Evolutionary conservation across 2,888 invertebrate genomes (phyloP).

Genomic region (Leucozona laternaria): DNA sequence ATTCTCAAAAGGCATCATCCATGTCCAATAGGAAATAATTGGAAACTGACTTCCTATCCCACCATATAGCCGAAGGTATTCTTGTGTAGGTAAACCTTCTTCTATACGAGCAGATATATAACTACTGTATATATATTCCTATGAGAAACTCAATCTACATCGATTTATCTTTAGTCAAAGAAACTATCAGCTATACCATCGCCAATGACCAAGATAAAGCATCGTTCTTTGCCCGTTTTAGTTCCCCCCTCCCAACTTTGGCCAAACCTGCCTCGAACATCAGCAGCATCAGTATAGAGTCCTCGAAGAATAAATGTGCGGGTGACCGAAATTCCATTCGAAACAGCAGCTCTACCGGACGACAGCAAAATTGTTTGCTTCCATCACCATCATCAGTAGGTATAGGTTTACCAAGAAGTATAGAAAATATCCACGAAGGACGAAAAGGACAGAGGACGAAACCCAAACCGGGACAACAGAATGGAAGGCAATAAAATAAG

Average conservation of each 20-base stretch:
- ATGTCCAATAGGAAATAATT: constrained; percentile 74
- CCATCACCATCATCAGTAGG: constrained; percentile 1
- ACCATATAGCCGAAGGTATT: constrained; percentile 1
- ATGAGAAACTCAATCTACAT: constrained; percentile 44
- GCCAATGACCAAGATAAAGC: constrained; percentile 69
- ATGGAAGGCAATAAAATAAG: constrained; percentile 76
- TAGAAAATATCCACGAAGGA: constrained; percentile 17
- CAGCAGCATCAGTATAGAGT: neutral
- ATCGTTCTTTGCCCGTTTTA: constrained; percentile 35
- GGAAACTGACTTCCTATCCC: constrained; percentile 65
- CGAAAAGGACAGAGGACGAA: constrained; percentile 37
- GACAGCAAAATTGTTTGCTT: constrained; percentile 65
- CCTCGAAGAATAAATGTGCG: constrained; percentile 70
- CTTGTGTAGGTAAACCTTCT: neutral
- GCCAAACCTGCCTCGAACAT: neutral
- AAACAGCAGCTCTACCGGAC: constrained; percentile 67
- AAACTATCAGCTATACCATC: constrained; percentile 57
- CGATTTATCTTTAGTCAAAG: constrained; percentile 64
- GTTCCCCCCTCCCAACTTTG: neutral
- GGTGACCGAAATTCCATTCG: constrained; percentile 74
- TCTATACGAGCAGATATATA: neutral
- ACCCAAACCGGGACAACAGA: constrained; percentile 43
- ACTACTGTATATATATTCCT: constrained; percentile 6
- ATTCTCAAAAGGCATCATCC: constrained; percentile 67
- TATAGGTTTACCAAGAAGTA: neutral